Conservation (phyloP, 2,888 invertebrate species). For the Parnassius glacialis region DNA sequence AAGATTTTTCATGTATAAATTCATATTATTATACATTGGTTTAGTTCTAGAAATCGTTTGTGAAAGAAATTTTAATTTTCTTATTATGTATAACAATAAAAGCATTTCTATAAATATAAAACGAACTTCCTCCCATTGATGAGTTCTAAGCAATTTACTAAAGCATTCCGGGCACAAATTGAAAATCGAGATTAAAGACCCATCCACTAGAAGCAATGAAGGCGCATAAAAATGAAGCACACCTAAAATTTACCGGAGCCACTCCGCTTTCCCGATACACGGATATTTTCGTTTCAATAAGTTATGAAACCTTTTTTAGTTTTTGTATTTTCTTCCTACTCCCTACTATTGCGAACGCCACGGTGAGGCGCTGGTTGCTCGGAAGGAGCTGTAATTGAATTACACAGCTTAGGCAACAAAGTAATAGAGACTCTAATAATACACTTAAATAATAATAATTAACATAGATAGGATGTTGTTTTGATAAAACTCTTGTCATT, state of each 20-base stretch:
- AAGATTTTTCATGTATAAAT: too few species aligned
- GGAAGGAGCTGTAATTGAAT: conserved; percentile 68
- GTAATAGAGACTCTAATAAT: conserved; percentile 30
- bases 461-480: too few species aligned
- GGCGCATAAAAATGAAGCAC: conserved; percentile 16
- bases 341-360: conserved; percentile 34
- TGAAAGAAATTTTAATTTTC: background rate
- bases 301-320: conserved; percentile 58
- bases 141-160: background rate
- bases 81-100: background rate
- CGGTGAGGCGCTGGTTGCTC: conserved; percentile 27
- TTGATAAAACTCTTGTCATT: too few species aligned
- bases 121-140: background rate
- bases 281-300: conserved; percentile 33
- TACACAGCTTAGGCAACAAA: conserved; percentile 49
- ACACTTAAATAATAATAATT: background rate
- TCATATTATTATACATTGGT: too few species aligned
- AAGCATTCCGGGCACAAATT: conserved; percentile 13
- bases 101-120: background rate
- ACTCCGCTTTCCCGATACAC: conserved; percentile 25
- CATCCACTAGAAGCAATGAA: conserved; percentile 13
- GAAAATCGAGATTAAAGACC: conserved; percentile 21
- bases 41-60: background rate
- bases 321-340: conserved; percentile 52
- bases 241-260: conserved; percentile 21